Evolutionary conservation across 2,113 vertebrate genomes (phyloP).

Genomic region (Maccullochella peelii): DNA sequence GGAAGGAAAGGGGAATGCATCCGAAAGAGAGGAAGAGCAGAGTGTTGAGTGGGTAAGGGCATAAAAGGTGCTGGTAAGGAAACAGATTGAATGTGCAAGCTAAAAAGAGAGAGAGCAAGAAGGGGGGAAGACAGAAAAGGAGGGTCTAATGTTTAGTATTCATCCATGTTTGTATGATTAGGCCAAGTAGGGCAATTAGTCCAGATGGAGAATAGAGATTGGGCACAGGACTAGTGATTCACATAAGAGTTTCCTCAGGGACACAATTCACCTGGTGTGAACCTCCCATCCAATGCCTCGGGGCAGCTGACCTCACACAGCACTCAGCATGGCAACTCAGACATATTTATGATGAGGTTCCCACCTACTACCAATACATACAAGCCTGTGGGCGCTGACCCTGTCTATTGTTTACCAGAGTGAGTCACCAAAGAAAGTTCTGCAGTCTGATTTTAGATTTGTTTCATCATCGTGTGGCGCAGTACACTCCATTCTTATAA

Average conservation of each 20-base stretch:
- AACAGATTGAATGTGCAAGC: slow-evolving; percentile 56
- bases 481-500: background rate
- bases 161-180: slow-evolving; percentile 71
- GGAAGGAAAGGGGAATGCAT: slow-evolving; percentile 56
- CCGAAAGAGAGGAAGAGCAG: slow-evolving; percentile 58
- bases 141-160: slow-evolving; percentile 65
- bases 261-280: slow-evolving; percentile 55
- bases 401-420: slow-evolving; percentile 28
- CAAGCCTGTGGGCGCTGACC: slow-evolving; percentile 27
- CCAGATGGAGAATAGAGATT: slow-evolving; percentile 65
- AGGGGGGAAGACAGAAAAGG: slow-evolving; percentile 14
- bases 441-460: slow-evolving; percentile 23
- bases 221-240: slow-evolving; percentile 64
- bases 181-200: slow-evolving; percentile 79
- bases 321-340: slow-evolving; percentile 9
- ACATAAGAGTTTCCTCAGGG: slow-evolving; percentile 53
- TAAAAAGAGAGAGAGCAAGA: slow-evolving; percentile 32
- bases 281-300: slow-evolving; percentile 25
- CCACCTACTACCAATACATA: slow-evolving; percentile 22
- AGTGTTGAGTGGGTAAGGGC: slow-evolving; percentile 56
- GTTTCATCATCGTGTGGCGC: background rate
- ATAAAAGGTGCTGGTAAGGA: slow-evolving; percentile 65
- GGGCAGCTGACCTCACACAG: slow-evolving; percentile 41
- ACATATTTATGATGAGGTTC: slow-evolving; percentile 50
- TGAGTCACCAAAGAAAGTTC: slow-evolving; percentile 12